These are phyloP conservation scores for Sprattus sprattus DNA, from an alignment of 2,113 vertebrate genomes.

Conservation along the genomic window DNA sequence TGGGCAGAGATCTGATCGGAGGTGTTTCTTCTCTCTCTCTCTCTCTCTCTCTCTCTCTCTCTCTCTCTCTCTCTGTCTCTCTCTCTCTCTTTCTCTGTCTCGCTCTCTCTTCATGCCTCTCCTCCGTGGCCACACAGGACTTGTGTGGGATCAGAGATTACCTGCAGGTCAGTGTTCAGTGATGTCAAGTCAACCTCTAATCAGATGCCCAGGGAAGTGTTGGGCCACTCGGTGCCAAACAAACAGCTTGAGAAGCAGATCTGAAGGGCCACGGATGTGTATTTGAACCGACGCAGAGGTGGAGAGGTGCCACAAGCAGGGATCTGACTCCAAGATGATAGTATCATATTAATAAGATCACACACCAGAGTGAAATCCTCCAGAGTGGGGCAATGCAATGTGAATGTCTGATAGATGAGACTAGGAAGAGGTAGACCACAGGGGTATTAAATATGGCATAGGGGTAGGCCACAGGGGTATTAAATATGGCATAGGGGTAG, in stretches of 20 bases:
- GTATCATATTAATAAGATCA: conserved; percentile 8
- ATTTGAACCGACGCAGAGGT: neutral
- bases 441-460: too few relatives aligned
- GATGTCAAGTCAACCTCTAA: neutral
- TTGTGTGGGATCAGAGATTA: neutral
- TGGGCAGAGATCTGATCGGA: neutral
- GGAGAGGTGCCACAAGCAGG: neutral
- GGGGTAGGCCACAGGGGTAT: too few relatives aligned
- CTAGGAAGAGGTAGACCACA: neutral
- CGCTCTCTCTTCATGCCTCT: neutral
- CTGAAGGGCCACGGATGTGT: neutral
- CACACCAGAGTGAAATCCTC: neutral
- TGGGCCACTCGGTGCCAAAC: neutral
- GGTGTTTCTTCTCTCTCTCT: neutral
- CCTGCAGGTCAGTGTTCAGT: conserved; percentile 1
- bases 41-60: neutral
- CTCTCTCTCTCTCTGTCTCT: neutral
- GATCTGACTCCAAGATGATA: neutral
- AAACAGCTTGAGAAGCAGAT: conserved; percentile 1
- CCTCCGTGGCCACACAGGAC: neutral
- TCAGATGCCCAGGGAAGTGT: neutral
- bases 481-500: neutral
- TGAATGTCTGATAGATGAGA: neutral
- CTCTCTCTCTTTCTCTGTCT: too few relatives aligned
- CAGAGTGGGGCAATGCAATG: neutral